Conservation (phyloP, 2,797 vertebrate genomes). For the Tapera naevia region DNA sequence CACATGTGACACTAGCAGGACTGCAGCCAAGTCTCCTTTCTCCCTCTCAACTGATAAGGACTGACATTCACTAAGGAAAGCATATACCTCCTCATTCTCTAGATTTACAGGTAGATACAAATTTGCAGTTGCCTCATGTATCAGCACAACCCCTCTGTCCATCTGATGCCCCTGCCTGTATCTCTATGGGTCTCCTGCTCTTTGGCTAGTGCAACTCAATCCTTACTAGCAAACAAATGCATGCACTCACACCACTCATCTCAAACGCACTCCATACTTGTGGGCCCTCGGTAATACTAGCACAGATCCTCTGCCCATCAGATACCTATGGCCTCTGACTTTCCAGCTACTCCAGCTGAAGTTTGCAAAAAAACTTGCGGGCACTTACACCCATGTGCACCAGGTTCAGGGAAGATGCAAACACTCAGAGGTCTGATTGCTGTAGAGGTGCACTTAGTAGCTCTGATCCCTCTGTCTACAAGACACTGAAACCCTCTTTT, state of each 20-base stretch:
- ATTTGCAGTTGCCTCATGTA: background rate
- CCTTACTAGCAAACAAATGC: background rate
- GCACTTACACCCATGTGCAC: no score
- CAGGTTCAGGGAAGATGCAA: background rate
- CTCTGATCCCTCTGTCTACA: background rate
- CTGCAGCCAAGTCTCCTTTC: background rate
- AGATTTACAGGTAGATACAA: background rate
- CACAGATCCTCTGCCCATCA: accelerated
- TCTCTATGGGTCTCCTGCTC: background rate
- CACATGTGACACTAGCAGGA: background rate
- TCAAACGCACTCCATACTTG: background rate
- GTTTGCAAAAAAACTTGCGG: background rate
- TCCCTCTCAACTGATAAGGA: background rate
- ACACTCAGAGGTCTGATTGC: background rate
- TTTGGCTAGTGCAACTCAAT: background rate
- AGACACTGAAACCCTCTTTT: background rate
- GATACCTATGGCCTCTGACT: background rate
- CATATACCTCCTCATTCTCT: no score
- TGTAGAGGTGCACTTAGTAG: background rate
- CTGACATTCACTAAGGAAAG: background rate
- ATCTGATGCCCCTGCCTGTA: background rate
- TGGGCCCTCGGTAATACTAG: background rate
- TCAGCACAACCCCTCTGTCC: background rate
- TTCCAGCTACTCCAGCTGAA: background rate
- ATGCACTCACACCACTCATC: background rate